Conservation (phyloP, 2,113 vertebrate species). For the Talpa occidentalis region DNA sequence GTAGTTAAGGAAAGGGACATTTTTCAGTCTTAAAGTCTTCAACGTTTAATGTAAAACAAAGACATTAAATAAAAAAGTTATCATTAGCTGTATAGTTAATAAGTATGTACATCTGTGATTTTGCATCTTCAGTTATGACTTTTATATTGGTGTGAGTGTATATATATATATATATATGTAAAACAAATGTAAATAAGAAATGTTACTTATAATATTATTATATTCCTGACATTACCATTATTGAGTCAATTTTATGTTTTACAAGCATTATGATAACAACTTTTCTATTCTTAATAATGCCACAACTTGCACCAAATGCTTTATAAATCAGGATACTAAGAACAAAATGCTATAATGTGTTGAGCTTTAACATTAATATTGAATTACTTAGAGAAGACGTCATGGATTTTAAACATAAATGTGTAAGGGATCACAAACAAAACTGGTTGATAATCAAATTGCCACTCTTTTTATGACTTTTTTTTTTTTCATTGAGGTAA, state of each 20-base stretch:
- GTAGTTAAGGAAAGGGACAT: not conserved
- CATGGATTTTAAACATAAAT: not conserved
- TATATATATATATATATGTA: not conserved
- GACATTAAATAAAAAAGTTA: too few relatives aligned
- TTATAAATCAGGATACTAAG: not conserved
- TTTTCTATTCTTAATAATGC: not conserved
- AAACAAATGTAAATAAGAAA: not conserved
- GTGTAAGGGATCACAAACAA: not conserved
- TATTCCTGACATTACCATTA: too few relatives aligned
- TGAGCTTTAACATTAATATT: not conserved
- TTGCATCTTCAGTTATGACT: not conserved
- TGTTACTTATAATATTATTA: too few relatives aligned
- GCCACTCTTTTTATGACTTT: not conserved
- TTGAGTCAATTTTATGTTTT: not conserved
- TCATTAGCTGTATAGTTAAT: too few relatives aligned
- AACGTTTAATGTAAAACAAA: not conserved
- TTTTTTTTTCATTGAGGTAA: too few relatives aligned
- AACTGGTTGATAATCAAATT: not conserved
- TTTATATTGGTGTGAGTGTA: not conserved
- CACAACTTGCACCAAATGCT: not conserved
- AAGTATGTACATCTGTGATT: not conserved
- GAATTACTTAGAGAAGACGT: not conserved
- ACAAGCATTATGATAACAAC: not conserved
- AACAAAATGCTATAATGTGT: not conserved
- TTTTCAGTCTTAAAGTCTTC: not conserved